Conservation (phyloP, 2,113 vertebrate species). For the Lycocorax pyrrhopterus region DNA sequence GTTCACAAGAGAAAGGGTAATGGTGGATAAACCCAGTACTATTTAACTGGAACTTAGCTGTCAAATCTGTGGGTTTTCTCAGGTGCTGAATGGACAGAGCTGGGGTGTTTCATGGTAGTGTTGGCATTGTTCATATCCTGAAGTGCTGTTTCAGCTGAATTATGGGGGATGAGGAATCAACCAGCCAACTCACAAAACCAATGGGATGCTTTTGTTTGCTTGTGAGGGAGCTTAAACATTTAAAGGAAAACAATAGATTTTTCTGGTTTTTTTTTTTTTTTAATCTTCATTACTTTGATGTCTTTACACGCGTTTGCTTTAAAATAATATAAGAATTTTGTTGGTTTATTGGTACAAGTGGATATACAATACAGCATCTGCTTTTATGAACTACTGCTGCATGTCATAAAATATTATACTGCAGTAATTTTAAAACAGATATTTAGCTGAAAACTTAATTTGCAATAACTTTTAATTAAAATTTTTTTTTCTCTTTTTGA, state of each 20-base stretch:
- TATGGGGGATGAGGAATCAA: not conserved
- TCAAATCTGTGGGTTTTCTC: not conserved
- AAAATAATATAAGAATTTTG: not conserved
- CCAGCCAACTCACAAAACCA: not conserved
- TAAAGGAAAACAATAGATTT: not conserved
- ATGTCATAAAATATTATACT: not conserved
- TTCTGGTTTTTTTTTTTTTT: not conserved
- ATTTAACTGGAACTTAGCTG: not conserved
- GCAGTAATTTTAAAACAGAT: not conserved
- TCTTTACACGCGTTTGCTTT: not conserved
- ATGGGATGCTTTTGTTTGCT: not conserved
- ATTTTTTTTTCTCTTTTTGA: not conserved
- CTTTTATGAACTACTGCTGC: not conserved
- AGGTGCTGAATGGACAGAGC: not conserved
- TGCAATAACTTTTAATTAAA: not conserved
- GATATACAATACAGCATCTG: not conserved
- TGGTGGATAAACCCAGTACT: not conserved
- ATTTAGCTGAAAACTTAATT: not conserved
- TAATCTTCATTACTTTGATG: not conserved
- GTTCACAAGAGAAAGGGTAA: fast-evolving
- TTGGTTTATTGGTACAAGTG: not conserved
- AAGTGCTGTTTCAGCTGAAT: not conserved
- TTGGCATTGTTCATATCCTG: not conserved
- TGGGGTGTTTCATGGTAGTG: not conserved
- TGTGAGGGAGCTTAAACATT: not conserved